phyloP scores from a whole-genome alignment of 92 coral and sea anemone genomes.

The Heteractis magnifica region DNA sequence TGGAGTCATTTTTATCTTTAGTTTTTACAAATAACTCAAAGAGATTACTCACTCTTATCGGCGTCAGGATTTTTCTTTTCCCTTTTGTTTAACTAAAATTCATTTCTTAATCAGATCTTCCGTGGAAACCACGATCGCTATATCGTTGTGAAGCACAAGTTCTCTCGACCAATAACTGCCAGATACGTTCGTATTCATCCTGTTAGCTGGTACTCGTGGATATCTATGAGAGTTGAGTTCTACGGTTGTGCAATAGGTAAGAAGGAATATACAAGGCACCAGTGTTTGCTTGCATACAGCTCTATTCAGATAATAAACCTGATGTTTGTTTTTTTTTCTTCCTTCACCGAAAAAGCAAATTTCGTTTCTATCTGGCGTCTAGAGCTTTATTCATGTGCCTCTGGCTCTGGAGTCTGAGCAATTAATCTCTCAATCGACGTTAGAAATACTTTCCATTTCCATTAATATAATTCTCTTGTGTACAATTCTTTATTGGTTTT shows the following conservation, averaged over 20 bases:
- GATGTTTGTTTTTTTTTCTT: neutral
- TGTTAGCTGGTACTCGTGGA: conserved; percentile 65
- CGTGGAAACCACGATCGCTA: conserved; percentile 68
- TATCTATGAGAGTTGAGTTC: conserved; percentile 81
- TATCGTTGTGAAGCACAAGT: conserved; percentile 47
- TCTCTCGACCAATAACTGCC: conserved; percentile 68
- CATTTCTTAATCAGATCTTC: conserved; percentile 49
- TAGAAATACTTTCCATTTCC: no score
- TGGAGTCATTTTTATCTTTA: no score
- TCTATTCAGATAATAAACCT: no score
- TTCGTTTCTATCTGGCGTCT: no score
- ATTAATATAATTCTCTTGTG: no score
- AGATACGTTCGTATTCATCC: conserved; percentile 68
- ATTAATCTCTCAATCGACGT: no score
- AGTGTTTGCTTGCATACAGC: no score
- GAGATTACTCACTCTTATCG: no score
- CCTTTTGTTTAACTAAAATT: neutral
- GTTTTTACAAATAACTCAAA: no score
- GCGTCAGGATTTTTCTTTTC: neutral
- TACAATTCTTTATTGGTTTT: neutral
- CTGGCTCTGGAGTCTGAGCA: no score
- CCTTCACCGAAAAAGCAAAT: no score
- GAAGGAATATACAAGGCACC: neutral
- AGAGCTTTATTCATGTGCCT: no score
- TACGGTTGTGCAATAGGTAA: conserved; percentile 68